Conservation (phyloP, 1,140 invertebrate species). For the Solenopsis fugax region DNA sequence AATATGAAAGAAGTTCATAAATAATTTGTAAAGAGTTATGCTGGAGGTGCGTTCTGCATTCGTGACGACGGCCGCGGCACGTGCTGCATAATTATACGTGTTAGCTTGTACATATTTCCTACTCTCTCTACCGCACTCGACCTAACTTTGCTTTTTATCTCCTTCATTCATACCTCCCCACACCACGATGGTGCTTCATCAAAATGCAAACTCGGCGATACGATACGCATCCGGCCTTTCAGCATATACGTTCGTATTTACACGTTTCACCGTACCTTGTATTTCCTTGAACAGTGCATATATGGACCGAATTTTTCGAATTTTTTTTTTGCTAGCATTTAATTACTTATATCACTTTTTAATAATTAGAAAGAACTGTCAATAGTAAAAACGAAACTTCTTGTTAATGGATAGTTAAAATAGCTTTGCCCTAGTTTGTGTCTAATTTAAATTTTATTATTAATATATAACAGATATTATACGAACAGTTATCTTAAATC, state of each 20-base stretch:
- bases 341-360: neutral
- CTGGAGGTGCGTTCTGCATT: conserved; percentile 62
- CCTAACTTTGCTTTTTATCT: conserved; percentile 55
- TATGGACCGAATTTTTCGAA: neutral
- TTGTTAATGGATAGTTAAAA: neutral
- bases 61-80: conserved; percentile 73
- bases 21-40: conserved; percentile 83
- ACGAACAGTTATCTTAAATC: neutral
- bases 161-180: conserved; percentile 51
- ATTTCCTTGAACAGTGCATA: neutral
- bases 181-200: conserved; percentile 36
- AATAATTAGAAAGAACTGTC: neutral
- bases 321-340: neutral
- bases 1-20: conserved; percentile 84
- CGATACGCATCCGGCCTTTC: conserved; percentile 29
- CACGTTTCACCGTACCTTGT: neutral
- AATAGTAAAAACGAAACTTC: neutral
- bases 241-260: conserved; percentile 27
- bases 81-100: conserved; percentile 83
- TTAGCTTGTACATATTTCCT: conserved; percentile 68
- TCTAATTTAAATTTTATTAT: conserved; percentile 22
- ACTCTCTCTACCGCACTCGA: conserved; percentile 50
- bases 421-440: neutral
- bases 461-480: neutral
- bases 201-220: conserved; percentile 60